phyloP scores from a whole-genome alignment of 2,797 vertebrate species.

The Lerista edwardsae region DNA sequence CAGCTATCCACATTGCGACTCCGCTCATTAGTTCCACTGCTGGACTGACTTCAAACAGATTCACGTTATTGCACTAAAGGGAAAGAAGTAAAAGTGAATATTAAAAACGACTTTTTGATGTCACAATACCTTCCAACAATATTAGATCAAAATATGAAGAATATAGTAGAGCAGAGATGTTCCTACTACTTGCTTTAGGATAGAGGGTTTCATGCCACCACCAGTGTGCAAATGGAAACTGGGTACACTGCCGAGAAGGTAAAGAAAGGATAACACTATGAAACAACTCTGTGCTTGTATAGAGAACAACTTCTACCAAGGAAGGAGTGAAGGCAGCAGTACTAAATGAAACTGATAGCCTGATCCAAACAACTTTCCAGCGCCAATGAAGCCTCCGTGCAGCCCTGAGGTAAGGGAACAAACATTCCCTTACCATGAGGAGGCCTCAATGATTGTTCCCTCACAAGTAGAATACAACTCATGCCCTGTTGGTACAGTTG shows the following conservation, averaged over 20 bases:
- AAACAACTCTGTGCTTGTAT: neutral
- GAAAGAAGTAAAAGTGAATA: conserved; percentile 6
- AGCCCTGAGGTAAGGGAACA: no score
- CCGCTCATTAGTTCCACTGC: conserved; percentile 15
- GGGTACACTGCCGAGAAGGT: neutral
- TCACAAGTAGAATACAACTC: no score
- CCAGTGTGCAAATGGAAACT: neutral
- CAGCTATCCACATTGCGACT: neutral
- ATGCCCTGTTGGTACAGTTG: no score
- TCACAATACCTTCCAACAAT: neutral
- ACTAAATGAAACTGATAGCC: no score
- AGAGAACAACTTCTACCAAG: neutral
- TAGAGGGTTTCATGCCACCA: neutral
- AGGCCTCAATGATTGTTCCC: no score
- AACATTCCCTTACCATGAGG: no score
- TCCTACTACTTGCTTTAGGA: neutral
- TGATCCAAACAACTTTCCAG: no score
- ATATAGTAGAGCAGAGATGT: neutral
- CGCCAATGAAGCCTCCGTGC: no score
- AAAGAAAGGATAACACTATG: neutral
- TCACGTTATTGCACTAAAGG: neutral
- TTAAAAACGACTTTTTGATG: conserved; percentile 10
- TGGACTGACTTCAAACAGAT: conserved; percentile 16
- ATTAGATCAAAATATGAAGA: neutral
- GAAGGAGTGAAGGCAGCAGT: no score